Percentiles rank a stretch among this genome's conserved stretches.
These are phyloP conservation scores for Lacerta agilis DNA, from an alignment of 2,797 vertebrate genomes.

Conservation along the genomic window DNA sequence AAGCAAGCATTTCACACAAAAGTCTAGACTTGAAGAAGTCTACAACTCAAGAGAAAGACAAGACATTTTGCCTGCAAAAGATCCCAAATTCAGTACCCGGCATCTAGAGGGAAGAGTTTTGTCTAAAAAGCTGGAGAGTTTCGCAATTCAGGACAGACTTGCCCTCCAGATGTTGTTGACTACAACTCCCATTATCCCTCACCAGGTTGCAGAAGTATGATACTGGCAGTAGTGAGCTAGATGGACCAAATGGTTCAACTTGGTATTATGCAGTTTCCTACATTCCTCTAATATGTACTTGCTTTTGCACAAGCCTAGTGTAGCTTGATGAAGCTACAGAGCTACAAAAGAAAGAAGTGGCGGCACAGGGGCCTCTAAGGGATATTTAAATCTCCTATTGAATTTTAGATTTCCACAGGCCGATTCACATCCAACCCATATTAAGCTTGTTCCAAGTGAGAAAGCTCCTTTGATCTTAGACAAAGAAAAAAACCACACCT, in stretches of 20 bases:
- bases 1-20: neutral
- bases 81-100: neutral
- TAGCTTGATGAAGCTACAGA: neutral
- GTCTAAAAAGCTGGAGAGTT: neutral
- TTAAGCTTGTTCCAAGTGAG: neutral
- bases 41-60: neutral
- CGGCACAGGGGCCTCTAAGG: neutral
- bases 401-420: neutral
- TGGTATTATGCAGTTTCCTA: neutral
- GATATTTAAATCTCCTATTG: neutral
- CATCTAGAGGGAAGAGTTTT: neutral
- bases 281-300: neutral
- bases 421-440: neutral
- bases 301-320: neutral
- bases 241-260: neutral
- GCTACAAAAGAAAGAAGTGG: neutral
- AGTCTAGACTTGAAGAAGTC: no score
- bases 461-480: neutral
- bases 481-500: neutral
- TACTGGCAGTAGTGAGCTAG: neutral
- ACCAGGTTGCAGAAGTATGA: neutral
- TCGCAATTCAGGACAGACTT: neutral
- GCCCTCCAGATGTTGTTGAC: no score
- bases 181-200: no score
- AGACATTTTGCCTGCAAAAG: neutral